Evolutionary conservation across 2,888 invertebrate genomes (phyloP).

Genomic region (Xestia sexstrigata): DNA sequence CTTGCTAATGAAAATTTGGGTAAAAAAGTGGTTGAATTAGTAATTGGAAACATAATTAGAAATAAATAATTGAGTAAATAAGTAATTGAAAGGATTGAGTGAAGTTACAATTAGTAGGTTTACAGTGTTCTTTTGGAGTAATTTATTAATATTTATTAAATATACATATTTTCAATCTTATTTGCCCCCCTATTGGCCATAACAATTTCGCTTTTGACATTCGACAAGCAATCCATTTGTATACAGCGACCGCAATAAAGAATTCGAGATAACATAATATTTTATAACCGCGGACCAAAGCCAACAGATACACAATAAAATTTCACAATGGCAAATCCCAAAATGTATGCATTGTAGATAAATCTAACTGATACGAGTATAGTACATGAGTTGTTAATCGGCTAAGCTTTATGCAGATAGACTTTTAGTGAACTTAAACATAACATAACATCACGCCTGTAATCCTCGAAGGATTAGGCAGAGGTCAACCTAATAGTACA

Average conservation of each 20-base stretch:
- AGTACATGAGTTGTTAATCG: constrained; percentile 13
- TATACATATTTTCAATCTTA: not conserved
- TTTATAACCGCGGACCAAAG: constrained; percentile 10
- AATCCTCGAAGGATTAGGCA: no score
- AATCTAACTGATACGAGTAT: constrained; percentile 12
- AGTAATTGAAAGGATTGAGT: no score
- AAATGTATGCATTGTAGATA: constrained; percentile 29
- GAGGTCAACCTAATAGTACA: no score
- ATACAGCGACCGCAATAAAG: constrained; percentile 7
- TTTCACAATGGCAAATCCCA: constrained; percentile 25
- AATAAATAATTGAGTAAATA: no score
- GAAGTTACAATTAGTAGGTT: not conserved
- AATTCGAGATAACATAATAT: constrained; percentile 19
- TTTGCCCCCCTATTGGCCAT: not conserved
- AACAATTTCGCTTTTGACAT: not conserved
- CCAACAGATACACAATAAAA: constrained; percentile 20
- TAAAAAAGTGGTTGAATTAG: not conserved
- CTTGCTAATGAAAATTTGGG: no score
- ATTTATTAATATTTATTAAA: no score
- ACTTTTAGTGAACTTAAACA: not conserved
- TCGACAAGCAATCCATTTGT: constrained; percentile 19
- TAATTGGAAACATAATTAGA: constrained; percentile 20
- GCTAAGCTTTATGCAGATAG: not conserved
- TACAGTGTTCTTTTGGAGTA: not conserved
- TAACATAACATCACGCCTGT: not conserved